These are phyloP conservation scores for Pedetes capensis DNA, from an alignment of 2,113 vertebrate species.

Conservation along the genomic window DNA sequence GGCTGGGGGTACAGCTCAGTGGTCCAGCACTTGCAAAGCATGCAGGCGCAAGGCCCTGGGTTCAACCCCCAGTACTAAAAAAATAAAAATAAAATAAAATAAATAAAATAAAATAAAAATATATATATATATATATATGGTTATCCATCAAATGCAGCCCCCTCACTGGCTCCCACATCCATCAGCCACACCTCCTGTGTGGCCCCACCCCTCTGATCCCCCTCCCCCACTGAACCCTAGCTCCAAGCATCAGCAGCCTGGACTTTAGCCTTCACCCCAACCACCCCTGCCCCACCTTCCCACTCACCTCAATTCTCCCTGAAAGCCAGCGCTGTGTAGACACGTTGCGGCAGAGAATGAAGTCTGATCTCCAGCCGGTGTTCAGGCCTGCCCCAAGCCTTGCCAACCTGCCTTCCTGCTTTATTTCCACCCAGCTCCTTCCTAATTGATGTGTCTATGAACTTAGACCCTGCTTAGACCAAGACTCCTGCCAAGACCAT, in stretches of 20 bases:
- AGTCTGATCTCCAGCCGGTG: neutral
- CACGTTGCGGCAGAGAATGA: neutral
- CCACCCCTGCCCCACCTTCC: no score
- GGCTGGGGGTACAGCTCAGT: no score
- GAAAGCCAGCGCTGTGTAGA: neutral
- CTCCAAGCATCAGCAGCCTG: no score
- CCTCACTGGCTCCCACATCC: neutral
- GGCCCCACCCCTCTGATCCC: neutral
- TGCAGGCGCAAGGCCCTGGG: no score
- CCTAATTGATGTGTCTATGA: neutral
- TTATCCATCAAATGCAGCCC: neutral
- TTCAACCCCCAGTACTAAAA: no score
- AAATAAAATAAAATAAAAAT: neutral
- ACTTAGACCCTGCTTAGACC: neutral
- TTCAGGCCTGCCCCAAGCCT: neutral
- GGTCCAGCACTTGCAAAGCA: no score
- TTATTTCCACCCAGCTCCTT: neutral
- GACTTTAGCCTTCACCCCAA: neutral
- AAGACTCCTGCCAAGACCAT: neutral
- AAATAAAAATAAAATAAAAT: neutral
- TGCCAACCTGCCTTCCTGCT: neutral
- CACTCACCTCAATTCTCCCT: neutral
- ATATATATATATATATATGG: no score
- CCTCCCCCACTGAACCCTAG: fast-evolving
- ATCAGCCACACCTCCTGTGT: neutral